Percentiles rank a stretch among this genome's conserved stretches.
Evolutionary conservation across 1,140 invertebrate species (phyloP).

Genomic region (Mizuhopecten yessoensis): DNA sequence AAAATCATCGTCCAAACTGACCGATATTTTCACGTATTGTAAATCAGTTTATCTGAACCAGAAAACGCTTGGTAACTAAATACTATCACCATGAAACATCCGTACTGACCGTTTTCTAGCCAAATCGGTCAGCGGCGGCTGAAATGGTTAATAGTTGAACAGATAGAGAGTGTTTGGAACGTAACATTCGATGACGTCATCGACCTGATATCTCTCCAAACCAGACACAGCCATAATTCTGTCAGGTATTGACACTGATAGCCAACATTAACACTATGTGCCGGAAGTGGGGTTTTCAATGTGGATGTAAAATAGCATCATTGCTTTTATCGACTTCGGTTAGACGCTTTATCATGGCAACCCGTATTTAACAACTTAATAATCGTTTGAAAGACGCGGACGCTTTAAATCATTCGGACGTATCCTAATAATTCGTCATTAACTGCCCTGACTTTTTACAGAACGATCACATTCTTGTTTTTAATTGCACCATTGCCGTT

Average conservation of each 20-base stretch:
- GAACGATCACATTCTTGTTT: not conserved
- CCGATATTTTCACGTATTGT: too few relatives aligned
- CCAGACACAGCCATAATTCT: constrained; percentile 6
- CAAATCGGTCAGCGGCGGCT: not conserved
- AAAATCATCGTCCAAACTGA: too few relatives aligned
- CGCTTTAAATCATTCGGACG: constrained; percentile 38
- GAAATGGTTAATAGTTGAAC: not conserved
- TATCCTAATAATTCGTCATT: constrained; percentile 34
- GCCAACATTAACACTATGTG: constrained; percentile 16
- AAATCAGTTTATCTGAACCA: too few relatives aligned
- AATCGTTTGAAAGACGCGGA: constrained; percentile 32
- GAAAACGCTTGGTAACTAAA: not conserved
- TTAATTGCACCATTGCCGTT: not conserved
- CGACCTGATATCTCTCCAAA: not conserved
- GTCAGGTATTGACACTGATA: constrained; percentile 3
- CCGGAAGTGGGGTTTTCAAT: constrained; percentile 9
- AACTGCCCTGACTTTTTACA: not conserved
- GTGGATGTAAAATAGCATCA: constrained; percentile 34
- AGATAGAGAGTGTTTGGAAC: not conserved
- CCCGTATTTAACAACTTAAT: constrained; percentile 39
- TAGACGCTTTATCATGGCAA: constrained; percentile 20
- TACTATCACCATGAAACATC: not conserved
- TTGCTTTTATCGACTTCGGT: constrained; percentile 34
- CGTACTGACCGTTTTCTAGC: not conserved
- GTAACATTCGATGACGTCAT: not conserved